Conservation (phyloP, 2,113 vertebrate genomes). For the Rhea pennata region DNA sequence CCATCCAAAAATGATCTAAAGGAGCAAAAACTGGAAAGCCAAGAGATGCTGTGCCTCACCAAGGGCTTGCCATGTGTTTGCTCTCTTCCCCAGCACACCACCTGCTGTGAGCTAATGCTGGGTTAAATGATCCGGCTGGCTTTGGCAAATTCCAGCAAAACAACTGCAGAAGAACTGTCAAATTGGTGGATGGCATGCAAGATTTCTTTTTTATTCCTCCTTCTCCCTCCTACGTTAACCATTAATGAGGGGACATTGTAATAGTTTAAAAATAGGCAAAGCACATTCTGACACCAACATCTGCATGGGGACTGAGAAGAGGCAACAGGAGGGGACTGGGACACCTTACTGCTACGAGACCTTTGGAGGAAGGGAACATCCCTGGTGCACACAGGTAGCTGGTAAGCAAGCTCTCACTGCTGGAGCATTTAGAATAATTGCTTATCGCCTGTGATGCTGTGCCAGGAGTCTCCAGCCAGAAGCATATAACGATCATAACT, state of each 20-base stretch:
- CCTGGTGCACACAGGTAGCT: neutral
- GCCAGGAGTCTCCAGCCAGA: neutral
- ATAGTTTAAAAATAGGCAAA: neutral
- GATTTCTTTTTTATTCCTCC: neutral
- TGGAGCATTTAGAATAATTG: neutral
- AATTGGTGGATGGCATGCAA: neutral
- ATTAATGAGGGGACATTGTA: neutral
- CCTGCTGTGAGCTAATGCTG: neutral
- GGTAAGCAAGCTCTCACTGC: neutral
- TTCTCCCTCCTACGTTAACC: fast-evolving
- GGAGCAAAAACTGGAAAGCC: neutral
- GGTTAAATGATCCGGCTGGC: fast-evolving
- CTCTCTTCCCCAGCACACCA: neutral
- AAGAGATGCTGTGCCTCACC: neutral
- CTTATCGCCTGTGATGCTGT: neutral
- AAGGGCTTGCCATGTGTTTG: fast-evolving
- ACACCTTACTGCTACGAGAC: neutral
- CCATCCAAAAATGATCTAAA: slow-evolving; percentile 20
- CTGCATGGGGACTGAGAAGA: neutral
- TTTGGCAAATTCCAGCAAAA: neutral
- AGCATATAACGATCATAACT: neutral
- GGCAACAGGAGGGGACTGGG: neutral
- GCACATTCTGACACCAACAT: neutral
- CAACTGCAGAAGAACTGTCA: neutral
- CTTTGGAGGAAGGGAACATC: neutral